These are phyloP conservation scores for Caenorhabditis becei DNA, from an alignment of 2,888 invertebrate species.

Conservation along the genomic window DNA sequence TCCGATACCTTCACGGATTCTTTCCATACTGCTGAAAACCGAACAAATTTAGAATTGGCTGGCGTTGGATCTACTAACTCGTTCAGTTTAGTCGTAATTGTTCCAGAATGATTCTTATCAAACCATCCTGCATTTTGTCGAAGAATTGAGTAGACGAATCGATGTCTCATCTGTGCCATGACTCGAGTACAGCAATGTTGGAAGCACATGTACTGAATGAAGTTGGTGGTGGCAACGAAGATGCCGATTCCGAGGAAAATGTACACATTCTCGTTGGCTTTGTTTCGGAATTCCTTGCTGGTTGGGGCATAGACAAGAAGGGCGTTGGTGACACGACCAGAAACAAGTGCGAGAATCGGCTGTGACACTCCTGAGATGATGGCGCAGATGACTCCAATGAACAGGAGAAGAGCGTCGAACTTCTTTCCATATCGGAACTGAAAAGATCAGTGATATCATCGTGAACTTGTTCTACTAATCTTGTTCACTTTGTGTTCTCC, in stretches of 20 bases:
- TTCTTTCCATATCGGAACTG: slow-evolving; percentile 74
- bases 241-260: slow-evolving; percentile 76
- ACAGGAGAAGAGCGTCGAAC: slow-evolving; percentile 67
- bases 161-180: slow-evolving; percentile 71
- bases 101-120: slow-evolving; percentile 75
- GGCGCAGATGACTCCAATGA: slow-evolving; percentile 70
- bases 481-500: slow-evolving; percentile 25
- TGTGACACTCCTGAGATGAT: slow-evolving; percentile 70
- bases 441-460: slow-evolving; percentile 38
- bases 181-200: slow-evolving; percentile 72
- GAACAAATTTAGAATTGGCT: not conserved
- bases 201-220: slow-evolving; percentile 77
- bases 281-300: slow-evolving; percentile 66
- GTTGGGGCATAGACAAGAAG: slow-evolving; percentile 70
- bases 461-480: slow-evolving; percentile 13
- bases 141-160: slow-evolving; percentile 71
- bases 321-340: slow-evolving; percentile 73
- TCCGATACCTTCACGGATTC: slow-evolving; percentile 75
- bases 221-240: slow-evolving; percentile 70
- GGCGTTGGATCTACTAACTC: slow-evolving; percentile 62
- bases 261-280: slow-evolving; percentile 75
- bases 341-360: slow-evolving; percentile 73
- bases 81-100: slow-evolving; percentile 73
- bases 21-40: slow-evolving; percentile 62
- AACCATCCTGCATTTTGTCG: slow-evolving; percentile 79